Evolutionary conservation across 1,140 invertebrate species (phyloP).

Genomic region (Ruditapes philippinarum): DNA sequence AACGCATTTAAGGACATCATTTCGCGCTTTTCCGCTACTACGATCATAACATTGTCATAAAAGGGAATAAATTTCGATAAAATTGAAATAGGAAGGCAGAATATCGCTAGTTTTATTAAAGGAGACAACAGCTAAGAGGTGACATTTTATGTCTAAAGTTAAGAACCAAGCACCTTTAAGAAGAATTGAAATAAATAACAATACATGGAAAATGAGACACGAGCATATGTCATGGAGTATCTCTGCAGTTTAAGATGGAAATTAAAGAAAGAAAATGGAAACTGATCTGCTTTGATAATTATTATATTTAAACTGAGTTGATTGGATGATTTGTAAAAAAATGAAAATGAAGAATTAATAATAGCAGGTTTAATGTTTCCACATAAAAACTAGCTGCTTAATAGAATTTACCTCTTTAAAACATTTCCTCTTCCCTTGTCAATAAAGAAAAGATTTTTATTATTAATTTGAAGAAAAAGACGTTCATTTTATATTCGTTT

Average conservation of each 20-base stretch:
- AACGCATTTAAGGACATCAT: slow-evolving; percentile 40
- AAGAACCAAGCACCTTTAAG: background rate
- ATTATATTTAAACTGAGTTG: too few relatives aligned
- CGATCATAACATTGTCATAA: slow-evolving; percentile 59
- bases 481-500: too few relatives aligned
- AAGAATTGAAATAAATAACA: slow-evolving; percentile 8
- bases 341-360: too few relatives aligned
- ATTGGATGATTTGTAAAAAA: too few relatives aligned
- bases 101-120: slow-evolving; percentile 27
- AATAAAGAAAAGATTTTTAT: too few relatives aligned
- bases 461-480: too few relatives aligned
- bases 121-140: background rate
- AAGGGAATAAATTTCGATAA: slow-evolving; percentile 14
- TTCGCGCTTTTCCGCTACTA: slow-evolving; percentile 20
- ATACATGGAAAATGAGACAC: background rate
- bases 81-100: background rate
- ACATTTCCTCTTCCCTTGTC: too few relatives aligned
- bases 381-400: too few relatives aligned
- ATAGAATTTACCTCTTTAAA: too few relatives aligned
- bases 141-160: slow-evolving; percentile 40
- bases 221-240: slow-evolving; percentile 34
- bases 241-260: background rate
- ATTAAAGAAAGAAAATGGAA: too few relatives aligned
- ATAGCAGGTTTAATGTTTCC: too few relatives aligned
- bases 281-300: too few relatives aligned